Percentiles rank a stretch among this genome's conserved stretches.
Evolutionary conservation across 2,113 vertebrate genomes (phyloP).

Genomic region (Geococcyx californianus): DNA sequence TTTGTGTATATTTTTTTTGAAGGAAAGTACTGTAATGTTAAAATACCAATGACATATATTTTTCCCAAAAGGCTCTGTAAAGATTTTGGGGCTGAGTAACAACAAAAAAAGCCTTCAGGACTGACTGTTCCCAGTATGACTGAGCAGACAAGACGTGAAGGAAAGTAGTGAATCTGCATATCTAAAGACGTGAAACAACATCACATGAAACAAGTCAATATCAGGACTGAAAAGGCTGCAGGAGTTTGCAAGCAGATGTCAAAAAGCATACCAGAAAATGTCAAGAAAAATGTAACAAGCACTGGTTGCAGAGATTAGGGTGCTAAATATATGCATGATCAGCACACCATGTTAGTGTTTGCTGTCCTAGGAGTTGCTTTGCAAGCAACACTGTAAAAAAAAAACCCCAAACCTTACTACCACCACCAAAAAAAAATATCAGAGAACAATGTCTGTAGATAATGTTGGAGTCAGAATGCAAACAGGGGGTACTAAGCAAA

Average conservation of each 20-base stretch:
- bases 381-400: background rate
- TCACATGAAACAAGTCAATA: conserved; percentile 71
- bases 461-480: conserved; percentile 35
- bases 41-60: background rate
- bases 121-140: conserved; percentile 1
- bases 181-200: conserved; percentile 65
- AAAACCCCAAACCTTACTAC: background rate
- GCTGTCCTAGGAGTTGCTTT: conserved; percentile 38
- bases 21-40: background rate
- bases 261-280: conserved; percentile 72
- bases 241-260: conserved; percentile 76
- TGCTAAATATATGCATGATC: conserved; percentile 70
- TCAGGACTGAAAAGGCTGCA: conserved; percentile 74
- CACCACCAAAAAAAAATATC: background rate
- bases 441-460: conserved; percentile 27
- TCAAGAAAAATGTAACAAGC: conserved; percentile 75
- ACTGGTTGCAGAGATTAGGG: conserved; percentile 66
- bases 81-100: background rate
- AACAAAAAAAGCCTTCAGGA: conserved; percentile 7
- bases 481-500: conserved; percentile 4
- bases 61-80: background rate
- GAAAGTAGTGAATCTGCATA: conserved; percentile 62
- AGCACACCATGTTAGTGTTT: conserved; percentile 12
- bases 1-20: background rate
- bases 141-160: conserved; percentile 36